These are phyloP conservation scores for Echinometra lucunter DNA, from an alignment of 53 echinoderm and acorn worm genomes.

Conservation along the genomic window DNA sequence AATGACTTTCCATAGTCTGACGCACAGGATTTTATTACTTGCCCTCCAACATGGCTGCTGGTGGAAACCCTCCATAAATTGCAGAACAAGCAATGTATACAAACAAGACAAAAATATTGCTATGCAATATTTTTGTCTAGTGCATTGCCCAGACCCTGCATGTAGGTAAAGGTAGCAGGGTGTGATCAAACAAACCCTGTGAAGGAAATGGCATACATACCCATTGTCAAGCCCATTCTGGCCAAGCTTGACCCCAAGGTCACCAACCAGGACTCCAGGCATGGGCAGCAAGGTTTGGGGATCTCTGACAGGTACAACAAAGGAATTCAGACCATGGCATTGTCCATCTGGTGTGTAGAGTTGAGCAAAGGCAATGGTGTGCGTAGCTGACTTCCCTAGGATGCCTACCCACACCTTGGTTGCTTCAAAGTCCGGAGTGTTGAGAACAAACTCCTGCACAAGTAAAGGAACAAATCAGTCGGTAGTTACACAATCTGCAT, in stretches of 20 bases:
- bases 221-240: conserved; percentile 98
- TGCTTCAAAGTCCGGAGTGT: conserved; percentile 96
- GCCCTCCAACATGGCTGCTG: too few relatives aligned
- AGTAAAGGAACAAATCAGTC: not conserved
- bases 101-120: too few relatives aligned
- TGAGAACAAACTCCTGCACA: conserved; percentile 81
- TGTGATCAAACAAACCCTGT: too few relatives aligned
- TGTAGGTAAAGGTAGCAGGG: too few relatives aligned
- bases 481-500: not conserved
- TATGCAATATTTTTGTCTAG: too few relatives aligned
- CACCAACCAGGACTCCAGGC: conserved; percentile 91
- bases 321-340: conserved; percentile 88
- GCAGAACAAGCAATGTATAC: too few relatives aligned
- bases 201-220: too few relatives aligned
- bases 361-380: conserved; percentile 87
- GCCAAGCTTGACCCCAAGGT: conserved; percentile 95
- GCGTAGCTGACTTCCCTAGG: conserved; percentile 92
- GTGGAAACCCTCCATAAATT: too few relatives aligned
- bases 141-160: too few relatives aligned
- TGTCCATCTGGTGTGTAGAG: conserved; percentile 89
- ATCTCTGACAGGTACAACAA: conserved; percentile 87
- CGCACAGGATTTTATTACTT: too few relatives aligned
- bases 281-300: conserved; percentile 79
- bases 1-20: too few relatives aligned
- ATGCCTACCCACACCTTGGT: conserved; percentile 90